Percentiles rank a stretch among this genome's conserved stretches.
These are phyloP conservation scores for Eristalis intricaria DNA, from an alignment of 2,888 invertebrate species.

Conservation along the genomic window DNA sequence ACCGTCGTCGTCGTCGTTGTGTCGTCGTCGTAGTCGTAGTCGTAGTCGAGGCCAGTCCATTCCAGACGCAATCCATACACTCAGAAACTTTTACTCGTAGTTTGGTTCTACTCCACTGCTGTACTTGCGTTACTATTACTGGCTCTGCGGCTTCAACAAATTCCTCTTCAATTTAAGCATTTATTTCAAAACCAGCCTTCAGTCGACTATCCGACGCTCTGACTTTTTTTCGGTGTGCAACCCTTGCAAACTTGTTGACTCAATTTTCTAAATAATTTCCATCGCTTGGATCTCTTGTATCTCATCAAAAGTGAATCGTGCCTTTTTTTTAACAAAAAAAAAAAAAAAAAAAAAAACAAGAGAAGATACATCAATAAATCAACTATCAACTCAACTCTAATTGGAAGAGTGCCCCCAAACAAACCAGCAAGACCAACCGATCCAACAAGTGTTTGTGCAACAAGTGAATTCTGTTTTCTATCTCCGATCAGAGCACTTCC, in stretches of 20 bases:
- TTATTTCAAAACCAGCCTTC: constrained; percentile 42
- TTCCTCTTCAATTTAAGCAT: constrained; percentile 5
- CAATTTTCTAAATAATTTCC: neutral
- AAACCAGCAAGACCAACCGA: too few species aligned
- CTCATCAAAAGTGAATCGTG: constrained; percentile 44
- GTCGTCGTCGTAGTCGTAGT: neutral
- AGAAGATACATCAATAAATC: neutral
- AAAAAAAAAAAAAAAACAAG: neutral
- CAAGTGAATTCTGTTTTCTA: constrained; percentile 42
- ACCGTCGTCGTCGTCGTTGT: neutral
- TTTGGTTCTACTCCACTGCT: constrained; percentile 37
- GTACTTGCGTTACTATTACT: constrained; percentile 50
- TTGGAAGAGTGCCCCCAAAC: constrained; percentile 1
- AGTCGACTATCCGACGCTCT: constrained; percentile 29
- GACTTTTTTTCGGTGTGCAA: neutral
- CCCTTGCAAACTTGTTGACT: too few species aligned
- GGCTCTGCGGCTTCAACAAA: neutral
- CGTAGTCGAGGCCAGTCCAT: constrained; percentile 45
- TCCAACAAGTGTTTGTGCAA: constrained; percentile 57
- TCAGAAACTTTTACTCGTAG: constrained; percentile 67
- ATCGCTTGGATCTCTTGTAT: constrained; percentile 13
- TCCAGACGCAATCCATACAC: constrained; percentile 17
- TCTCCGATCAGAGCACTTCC: neutral
- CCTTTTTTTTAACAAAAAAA: constrained; percentile 51
- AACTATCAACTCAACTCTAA: neutral